Evolutionary conservation across 2,113 vertebrate species (phyloP).

Genomic region (Passer montanus): DNA sequence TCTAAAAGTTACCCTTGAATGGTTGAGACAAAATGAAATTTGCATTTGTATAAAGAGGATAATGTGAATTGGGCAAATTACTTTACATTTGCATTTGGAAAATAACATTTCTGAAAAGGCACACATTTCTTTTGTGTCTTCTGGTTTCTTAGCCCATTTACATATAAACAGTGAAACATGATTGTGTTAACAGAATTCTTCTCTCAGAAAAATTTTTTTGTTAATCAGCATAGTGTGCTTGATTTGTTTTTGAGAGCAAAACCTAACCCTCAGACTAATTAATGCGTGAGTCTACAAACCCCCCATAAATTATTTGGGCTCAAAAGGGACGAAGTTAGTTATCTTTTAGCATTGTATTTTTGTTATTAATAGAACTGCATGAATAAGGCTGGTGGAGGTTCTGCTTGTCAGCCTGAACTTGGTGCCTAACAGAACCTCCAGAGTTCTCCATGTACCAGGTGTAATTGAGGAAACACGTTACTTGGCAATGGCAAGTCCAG

Average conservation of each 20-base stretch:
- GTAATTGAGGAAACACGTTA: not conserved
- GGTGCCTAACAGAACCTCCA: not conserved
- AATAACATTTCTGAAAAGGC: not conserved
- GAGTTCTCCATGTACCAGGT: not conserved
- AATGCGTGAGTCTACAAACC: not conserved
- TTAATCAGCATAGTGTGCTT: not conserved
- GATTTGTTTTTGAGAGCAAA: not conserved
- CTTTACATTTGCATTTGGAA: not conserved
- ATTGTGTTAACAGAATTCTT: not conserved
- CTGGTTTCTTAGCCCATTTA: not conserved
- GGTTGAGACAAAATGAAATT: not conserved
- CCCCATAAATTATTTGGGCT: fast-evolving
- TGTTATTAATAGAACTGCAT: not conserved
- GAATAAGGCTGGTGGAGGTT: not conserved
- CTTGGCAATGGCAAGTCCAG: not conserved
- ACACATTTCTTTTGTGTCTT: not conserved
- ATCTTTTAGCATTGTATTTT: not conserved
- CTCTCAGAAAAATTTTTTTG: not conserved
- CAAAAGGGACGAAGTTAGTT: not conserved
- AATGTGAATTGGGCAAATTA: not conserved
- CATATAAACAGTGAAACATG: not conserved
- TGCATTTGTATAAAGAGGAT: not conserved
- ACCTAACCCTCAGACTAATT: not conserved
- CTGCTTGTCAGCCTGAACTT: not conserved
- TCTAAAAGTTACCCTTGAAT: not conserved